Base-by-base conservation (phyloP, 2,797 vertebrate genomes). In the Bufotes viridis region DNA sequence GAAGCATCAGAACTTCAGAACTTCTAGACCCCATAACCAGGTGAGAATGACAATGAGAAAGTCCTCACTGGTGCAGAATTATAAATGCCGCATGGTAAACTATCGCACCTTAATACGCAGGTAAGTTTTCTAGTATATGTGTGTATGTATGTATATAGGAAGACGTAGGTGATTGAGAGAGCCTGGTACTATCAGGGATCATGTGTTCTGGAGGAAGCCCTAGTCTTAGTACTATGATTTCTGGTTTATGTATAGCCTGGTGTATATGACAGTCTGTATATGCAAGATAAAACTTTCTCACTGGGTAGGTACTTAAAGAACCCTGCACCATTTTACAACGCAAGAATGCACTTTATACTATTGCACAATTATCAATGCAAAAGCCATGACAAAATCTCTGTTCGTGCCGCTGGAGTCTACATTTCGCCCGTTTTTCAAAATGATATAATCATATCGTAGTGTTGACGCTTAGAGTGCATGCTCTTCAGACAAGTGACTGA, bases 221-320 rank as follows among this genome's bases (percentile, higher is more conserved):
- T 42, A 20, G 14, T 6, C 2, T 6, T 74, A 70, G 42, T 42
- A 51, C 17, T 14, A 18, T 2, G 53, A 49, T 9, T 14, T 57
- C 86, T 83, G 86, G 22, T 58, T 87, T 83, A 78, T 87, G 87
- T 83, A 34, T 15, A 14, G 67, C n/a, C 63, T 5, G 57, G n/a
- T 76, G 26, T 29, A 14, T n/a, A 87, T 87, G 72, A 78, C 72
- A 82, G 42, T 17, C 79, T 76, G 60, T 83, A 14, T 78, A 87
- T n/a, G 78, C 15, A 82, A 83, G n/a, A 18, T 57, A 42, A 57
- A 11, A 12, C 58, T 9, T 12, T 34, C 22, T 49, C 75, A 82
- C 34, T 9, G 6, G 8, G 13, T 18, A n/a, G 72, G 10, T 13
- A 24, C 74, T 9, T 76, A 7, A 34, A 8, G 9, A 7, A 8